These are phyloP conservation scores for Porites evermanni DNA, from an alignment of 92 coral and sea anemone genomes.

Conservation along the genomic window DNA sequence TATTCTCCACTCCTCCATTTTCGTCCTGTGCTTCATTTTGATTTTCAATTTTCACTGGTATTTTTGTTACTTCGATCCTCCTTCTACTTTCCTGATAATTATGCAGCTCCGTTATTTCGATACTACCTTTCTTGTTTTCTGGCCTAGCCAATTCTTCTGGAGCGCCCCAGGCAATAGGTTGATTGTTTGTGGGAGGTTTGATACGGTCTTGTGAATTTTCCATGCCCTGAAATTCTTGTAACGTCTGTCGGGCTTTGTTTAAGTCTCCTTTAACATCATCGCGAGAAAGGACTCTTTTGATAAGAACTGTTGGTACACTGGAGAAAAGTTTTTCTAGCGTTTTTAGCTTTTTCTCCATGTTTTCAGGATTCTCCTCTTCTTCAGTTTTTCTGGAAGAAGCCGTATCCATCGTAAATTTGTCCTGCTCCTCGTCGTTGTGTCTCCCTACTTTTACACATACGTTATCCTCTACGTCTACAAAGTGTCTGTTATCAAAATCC, in stretches of 20 bases:
- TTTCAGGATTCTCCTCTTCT: not conserved
- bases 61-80: not conserved
- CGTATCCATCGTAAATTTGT: too few species aligned
- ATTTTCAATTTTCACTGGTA: not conserved
- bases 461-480: not conserved
- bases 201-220: conserved; percentile 1
- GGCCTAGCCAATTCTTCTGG: not conserved
- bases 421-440: not conserved
- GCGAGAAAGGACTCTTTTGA: conserved; percentile 36
- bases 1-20: not conserved
- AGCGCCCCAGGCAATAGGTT: not conserved
- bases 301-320: not conserved
- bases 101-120: not conserved
- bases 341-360: not conserved
- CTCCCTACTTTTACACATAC: not conserved
- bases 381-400: not conserved
- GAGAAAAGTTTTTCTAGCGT: not conserved
- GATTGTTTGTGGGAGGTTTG: not conserved
- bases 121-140: not conserved
- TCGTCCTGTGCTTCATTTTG: not conserved
- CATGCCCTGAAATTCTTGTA: conserved; percentile 31
- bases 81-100: not conserved
- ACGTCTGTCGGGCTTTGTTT: conserved; percentile 28
- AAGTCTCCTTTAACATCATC: conserved; percentile 65
- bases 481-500: not conserved